Conservation (phyloP, 2,888 invertebrate species). For the Deilephila elpenor region DNA sequence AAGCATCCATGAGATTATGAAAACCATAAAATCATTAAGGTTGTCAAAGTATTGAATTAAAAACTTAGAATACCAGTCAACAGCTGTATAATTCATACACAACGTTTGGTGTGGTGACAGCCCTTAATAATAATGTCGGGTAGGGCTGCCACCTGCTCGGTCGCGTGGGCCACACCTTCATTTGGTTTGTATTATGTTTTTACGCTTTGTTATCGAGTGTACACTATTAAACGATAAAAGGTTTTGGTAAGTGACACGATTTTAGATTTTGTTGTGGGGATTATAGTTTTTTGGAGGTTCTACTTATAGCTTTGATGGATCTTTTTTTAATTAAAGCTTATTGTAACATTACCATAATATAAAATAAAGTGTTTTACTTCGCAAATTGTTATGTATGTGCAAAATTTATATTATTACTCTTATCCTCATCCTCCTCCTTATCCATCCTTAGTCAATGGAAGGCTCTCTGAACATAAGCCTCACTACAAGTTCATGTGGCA, state of each 20-base stretch:
- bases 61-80: background rate
- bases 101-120: background rate
- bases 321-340: too few relatives aligned
- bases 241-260: background rate
- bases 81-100: background rate
- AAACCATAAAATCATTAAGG: background rate
- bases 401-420: too few relatives aligned
- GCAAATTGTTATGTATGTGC: too few relatives aligned
- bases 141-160: conserved; percentile 25
- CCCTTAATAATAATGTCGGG: conserved; percentile 7
- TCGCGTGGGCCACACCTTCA: conserved; percentile 27
- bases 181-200: conserved; percentile 3
- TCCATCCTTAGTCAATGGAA: too few relatives aligned
- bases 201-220: conserved; percentile 13
- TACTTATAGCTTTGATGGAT: background rate
- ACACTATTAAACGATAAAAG: background rate
- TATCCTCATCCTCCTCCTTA: too few relatives aligned
- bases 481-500: too few relatives aligned
- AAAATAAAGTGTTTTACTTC: too few relatives aligned
- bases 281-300: background rate
- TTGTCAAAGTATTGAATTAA: background rate
- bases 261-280: background rate
- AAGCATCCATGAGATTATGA: background rate
- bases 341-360: too few relatives aligned
- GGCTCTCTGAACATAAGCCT: too few relatives aligned